phyloP scores from a whole-genome alignment of 2,888 invertebrate genomes.

The Melieria picta region DNA sequence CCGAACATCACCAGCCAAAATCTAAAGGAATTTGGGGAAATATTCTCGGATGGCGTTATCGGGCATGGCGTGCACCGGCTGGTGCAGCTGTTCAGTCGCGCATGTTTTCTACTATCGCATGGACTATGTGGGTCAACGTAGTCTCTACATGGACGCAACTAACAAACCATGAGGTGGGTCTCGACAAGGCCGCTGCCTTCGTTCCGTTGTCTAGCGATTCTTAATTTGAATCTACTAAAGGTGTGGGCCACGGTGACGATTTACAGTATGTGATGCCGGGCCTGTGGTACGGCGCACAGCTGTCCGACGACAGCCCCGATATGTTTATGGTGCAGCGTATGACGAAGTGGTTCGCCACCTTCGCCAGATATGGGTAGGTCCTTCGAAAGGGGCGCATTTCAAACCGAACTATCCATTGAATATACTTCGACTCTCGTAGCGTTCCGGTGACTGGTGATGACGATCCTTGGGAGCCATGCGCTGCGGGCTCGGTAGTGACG shows the following conservation, averaged over 20 bases:
- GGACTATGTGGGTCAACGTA: constrained; percentile 70
- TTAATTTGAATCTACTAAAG: constrained; percentile 26
- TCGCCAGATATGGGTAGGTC: constrained; percentile 59
- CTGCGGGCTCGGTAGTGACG: constrained; percentile 19
- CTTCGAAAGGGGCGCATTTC: neutral
- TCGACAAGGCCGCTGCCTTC: neutral
- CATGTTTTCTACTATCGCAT: constrained; percentile 72
- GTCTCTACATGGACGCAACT: constrained; percentile 66
- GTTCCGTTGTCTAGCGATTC: neutral
- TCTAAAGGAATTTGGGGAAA: constrained; percentile 54
- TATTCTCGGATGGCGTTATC: constrained; percentile 71
- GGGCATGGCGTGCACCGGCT: constrained; percentile 71
- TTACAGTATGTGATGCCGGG: constrained; percentile 54
- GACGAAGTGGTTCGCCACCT: constrained; percentile 63
- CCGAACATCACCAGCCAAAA: constrained; percentile 10
- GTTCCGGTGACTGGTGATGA: constrained; percentile 11
- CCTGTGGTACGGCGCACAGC: constrained; percentile 50
- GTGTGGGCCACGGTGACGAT: constrained; percentile 56
- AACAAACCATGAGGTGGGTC: constrained; percentile 57
- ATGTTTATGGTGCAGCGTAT: constrained; percentile 63
- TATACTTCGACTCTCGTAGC: constrained; percentile 6
- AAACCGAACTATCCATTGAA: constrained; percentile 10
- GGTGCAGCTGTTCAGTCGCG: constrained; percentile 68
- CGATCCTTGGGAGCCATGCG: constrained; percentile 49
- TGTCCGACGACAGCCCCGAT: constrained; percentile 59